These are phyloP conservation scores for Catostylus mosaicus DNA, from an alignment of 30 jellyfish, hydroid and myxozoan species.

Conservation along the genomic window DNA sequence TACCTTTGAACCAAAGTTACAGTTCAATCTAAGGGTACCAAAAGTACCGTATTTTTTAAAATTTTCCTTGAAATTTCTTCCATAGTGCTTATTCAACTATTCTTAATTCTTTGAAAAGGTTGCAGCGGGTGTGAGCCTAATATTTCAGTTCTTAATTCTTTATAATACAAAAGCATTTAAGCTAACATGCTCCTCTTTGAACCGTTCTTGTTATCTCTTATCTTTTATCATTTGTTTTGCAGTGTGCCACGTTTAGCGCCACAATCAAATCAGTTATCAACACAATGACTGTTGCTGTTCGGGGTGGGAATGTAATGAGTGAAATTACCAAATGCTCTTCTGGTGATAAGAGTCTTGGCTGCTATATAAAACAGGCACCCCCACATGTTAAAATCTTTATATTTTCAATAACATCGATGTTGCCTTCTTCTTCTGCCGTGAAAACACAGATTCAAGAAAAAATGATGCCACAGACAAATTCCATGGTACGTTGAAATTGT, in stretches of 20 bases:
- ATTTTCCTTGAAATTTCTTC: too few relatives aligned
- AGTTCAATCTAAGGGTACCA: too few relatives aligned
- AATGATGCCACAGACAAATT: neutral
- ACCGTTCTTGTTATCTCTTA: too few relatives aligned
- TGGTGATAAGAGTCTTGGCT: neutral
- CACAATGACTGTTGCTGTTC: neutral
- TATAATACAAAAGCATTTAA: too few relatives aligned
- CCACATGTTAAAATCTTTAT: neutral
- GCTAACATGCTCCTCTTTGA: too few relatives aligned
- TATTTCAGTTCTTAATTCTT: too few relatives aligned
- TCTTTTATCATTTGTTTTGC: too few relatives aligned
- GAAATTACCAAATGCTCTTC: neutral
- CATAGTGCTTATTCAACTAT: too few relatives aligned
- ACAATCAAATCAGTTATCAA: neutral
- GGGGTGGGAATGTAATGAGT: neutral
- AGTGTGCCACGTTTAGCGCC: slow-evolving; percentile 1
- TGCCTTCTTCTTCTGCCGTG: slow-evolving; percentile 16
- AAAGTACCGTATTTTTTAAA: too few relatives aligned
- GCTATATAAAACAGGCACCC: slow-evolving; percentile 12
- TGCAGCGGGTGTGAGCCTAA: too few relatives aligned
- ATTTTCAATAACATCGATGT: neutral
- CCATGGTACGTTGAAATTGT: neutral
- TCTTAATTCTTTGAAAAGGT: too few relatives aligned
- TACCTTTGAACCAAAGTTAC: too few relatives aligned
- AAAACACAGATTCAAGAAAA: neutral